These are phyloP conservation scores for Atta colombica DNA, from an alignment of 1,140 invertebrate species.

Conservation along the genomic window DNA sequence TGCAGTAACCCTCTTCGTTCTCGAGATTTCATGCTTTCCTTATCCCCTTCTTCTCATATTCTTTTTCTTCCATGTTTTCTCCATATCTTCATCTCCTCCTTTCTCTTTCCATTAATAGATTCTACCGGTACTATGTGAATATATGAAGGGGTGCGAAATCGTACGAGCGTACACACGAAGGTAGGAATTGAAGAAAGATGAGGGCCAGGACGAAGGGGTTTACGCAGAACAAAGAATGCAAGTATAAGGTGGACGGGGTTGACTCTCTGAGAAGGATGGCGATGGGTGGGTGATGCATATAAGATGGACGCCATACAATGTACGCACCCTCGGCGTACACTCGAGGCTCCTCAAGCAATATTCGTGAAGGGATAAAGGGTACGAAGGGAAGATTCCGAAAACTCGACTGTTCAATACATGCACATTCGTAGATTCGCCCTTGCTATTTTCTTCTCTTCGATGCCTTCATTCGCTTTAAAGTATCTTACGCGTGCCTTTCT, in stretches of 20 bases:
- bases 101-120: slow-evolving; percentile 66
- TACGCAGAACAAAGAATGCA: slow-evolving; percentile 81
- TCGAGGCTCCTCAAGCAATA: slow-evolving; percentile 82
- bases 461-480: slow-evolving; percentile 21
- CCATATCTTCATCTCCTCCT: slow-evolving; percentile 42
- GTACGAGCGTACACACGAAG: slow-evolving; percentile 75
- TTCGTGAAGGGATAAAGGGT: slow-evolving; percentile 69
- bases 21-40: slow-evolving; percentile 70
- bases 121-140: slow-evolving; percentile 66
- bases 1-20: slow-evolving; percentile 71
- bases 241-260: slow-evolving; percentile 80
- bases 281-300: slow-evolving; percentile 81
- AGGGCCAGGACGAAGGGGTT: slow-evolving; percentile 73
- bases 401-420: slow-evolving; percentile 81
- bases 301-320: slow-evolving; percentile 83
- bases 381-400: slow-evolving; percentile 81
- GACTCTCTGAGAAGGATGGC: slow-evolving; percentile 59
- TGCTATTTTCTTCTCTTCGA: slow-evolving; percentile 53
- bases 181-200: slow-evolving; percentile 74
- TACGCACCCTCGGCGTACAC: slow-evolving; percentile 81
- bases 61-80: slow-evolving; percentile 25
- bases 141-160: slow-evolving; percentile 79
- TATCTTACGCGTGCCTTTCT: slow-evolving; percentile 18
- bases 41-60: slow-evolving; percentile 41
- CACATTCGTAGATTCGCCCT: slow-evolving; percentile 65